Conservation (phyloP, 1,140 invertebrate genomes). For the Lordiphosa clarofinis region DNA sequence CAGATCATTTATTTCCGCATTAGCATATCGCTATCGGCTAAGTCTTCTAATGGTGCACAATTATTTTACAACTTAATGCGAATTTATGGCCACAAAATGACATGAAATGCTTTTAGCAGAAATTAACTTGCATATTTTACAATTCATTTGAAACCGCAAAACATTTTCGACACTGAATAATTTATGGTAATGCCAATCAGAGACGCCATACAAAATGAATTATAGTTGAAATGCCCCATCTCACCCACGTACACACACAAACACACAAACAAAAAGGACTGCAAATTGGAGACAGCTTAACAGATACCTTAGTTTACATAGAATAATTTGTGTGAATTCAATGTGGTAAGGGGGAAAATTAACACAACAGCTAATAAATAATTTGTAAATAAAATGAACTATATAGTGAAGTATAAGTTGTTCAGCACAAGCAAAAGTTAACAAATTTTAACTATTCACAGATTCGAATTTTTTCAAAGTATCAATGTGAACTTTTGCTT, state of each 20-base stretch:
- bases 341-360: constrained; percentile 28
- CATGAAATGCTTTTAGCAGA: constrained; percentile 20
- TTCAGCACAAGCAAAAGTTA: no score
- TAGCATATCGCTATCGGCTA: constrained; percentile 20
- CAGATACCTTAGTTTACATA: no score
- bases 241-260: constrained; percentile 6
- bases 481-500: no score
- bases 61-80: constrained; percentile 54
- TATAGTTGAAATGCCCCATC: background rate
- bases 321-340: no score
- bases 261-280: constrained; percentile 7
- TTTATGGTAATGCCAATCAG: constrained; percentile 54
- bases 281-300: no score
- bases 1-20: constrained; percentile 30
- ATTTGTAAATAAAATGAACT: no score
- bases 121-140: constrained; percentile 54
- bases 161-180: constrained; percentile 44
- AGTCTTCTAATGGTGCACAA: constrained; percentile 26
- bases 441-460: no score
- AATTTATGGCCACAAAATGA: constrained; percentile 54
- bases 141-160: constrained; percentile 52
- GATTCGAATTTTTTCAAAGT: no score
- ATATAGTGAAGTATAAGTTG: no score
- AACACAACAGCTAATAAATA: constrained; percentile 59
- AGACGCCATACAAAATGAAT: constrained; percentile 46